Conservation (phyloP, 2,888 invertebrate species). For the Clistopyga incitator region DNA sequence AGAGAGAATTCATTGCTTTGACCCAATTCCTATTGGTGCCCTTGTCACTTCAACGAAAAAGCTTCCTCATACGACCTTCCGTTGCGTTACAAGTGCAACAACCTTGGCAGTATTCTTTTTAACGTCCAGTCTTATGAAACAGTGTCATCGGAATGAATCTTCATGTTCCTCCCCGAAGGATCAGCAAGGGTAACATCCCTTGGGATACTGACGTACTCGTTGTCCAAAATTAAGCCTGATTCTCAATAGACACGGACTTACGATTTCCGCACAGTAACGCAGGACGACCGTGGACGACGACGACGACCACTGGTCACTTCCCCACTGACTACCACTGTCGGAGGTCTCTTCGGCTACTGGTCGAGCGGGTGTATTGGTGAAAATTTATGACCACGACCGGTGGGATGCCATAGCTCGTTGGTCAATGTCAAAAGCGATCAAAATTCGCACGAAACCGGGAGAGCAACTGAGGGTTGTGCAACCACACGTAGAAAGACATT, state of each 20-base stretch:
- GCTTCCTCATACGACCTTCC: too few relatives aligned
- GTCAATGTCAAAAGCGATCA: slow-evolving; percentile 69
- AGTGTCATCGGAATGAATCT: too few relatives aligned
- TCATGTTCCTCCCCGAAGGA: not conserved
- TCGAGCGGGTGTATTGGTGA: slow-evolving; percentile 64
- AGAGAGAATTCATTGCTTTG: slow-evolving; percentile 9
- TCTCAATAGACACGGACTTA: not conserved
- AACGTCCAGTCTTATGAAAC: too few relatives aligned
- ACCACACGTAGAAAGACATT: slow-evolving; percentile 57
- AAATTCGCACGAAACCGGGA: slow-evolving; percentile 38
- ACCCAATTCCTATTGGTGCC: not conserved
- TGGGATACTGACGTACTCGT: not conserved
- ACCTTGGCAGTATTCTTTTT: too few relatives aligned
- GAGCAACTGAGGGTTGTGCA: slow-evolving; percentile 33
- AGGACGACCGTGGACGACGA: too few relatives aligned
- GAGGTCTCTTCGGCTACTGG: slow-evolving; percentile 59
- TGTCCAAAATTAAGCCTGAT: not conserved
- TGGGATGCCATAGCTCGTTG: slow-evolving; percentile 62
- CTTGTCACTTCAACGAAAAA: not conserved
- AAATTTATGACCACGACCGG: slow-evolving; percentile 66
- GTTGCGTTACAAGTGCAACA: too few relatives aligned
- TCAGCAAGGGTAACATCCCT: not conserved
- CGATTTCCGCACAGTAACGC: not conserved
- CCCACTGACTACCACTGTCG: not conserved
- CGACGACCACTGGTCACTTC: not conserved